Evolutionary conservation across 2,113 vertebrate species (phyloP).

Genomic region (Cygnus atratus): DNA sequence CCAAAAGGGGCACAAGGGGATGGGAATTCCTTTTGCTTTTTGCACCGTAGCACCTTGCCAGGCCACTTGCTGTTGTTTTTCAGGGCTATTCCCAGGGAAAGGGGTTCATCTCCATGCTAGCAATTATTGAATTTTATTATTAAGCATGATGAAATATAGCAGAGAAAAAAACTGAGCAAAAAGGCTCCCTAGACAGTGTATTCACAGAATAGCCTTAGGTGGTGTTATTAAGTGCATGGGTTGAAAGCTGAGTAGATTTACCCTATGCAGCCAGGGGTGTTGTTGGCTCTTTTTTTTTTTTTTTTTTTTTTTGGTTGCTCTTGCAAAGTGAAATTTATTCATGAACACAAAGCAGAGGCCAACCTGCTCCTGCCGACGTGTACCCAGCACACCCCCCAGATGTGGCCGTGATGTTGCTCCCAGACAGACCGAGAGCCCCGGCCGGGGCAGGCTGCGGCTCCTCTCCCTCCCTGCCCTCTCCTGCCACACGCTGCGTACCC

Average conservation of each 20-base stretch:
- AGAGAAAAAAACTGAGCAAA: constrained; percentile 15
- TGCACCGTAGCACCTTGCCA: neutral
- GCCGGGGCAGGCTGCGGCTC: neutral
- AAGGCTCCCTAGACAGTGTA: neutral
- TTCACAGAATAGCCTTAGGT: constrained; percentile 27
- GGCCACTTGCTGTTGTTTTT: neutral
- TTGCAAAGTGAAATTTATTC: constrained; percentile 52
- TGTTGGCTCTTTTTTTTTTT: neutral
- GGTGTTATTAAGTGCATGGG: neutral
- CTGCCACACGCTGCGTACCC: neutral
- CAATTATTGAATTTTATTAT: constrained; percentile 57
- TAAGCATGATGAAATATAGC: constrained; percentile 27
- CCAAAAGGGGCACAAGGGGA: neutral
- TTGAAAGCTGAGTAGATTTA: constrained; percentile 36
- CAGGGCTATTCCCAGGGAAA: neutral
- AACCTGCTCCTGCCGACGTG: neutral
- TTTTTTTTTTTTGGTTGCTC: neutral
- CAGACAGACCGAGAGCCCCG: neutral
- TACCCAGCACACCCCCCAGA: neutral
- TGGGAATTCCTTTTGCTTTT: constrained; percentile 2
- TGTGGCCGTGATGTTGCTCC: neutral
- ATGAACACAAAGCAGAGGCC: constrained; percentile 2
- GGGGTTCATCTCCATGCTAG: neutral
- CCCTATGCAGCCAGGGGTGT: neutral
- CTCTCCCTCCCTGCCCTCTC: neutral